Evolutionary conservation across 1,140 invertebrate genomes (phyloP).

Genomic region (Anoplophora glabripennis): DNA sequence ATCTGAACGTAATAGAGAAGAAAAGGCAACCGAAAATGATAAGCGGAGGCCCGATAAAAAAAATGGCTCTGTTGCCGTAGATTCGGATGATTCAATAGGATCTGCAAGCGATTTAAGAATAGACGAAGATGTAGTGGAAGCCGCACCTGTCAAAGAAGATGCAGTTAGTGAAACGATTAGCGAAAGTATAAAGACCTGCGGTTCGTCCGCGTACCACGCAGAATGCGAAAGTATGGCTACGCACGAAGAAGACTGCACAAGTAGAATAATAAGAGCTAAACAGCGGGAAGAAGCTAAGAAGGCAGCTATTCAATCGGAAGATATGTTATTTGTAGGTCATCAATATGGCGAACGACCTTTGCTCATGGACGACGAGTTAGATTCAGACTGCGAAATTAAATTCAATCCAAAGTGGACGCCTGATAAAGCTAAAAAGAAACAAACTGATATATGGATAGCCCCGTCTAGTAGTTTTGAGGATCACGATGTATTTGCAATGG

Average conservation of each 20-base stretch:
- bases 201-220: conserved; percentile 68
- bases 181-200: conserved; percentile 65
- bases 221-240: conserved; percentile 69
- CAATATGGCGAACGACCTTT: conserved; percentile 77
- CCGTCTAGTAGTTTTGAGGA: conserved; percentile 43
- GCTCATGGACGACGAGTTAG: conserved; percentile 74
- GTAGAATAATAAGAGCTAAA: conserved; percentile 45
- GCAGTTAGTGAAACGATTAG: conserved; percentile 61
- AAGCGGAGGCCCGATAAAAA: conserved; percentile 40
- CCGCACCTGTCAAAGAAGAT: conserved; percentile 39
- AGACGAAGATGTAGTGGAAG: conserved; percentile 49
- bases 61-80: conserved; percentile 46
- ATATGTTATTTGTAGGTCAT: conserved; percentile 66
- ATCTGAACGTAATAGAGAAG: conserved; percentile 17
- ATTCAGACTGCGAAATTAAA: conserved; percentile 58
- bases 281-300: conserved; percentile 45
- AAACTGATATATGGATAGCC: conserved; percentile 38
- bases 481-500: conserved; percentile 70
- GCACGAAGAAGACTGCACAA: conserved; percentile 58
- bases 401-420: conserved; percentile 41
- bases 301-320: conserved; percentile 42
- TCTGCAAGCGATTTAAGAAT: conserved; percentile 68
- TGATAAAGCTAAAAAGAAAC: conserved; percentile 37
- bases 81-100: conserved; percentile 70
- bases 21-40: conserved; percentile 40